phyloP scores from a whole-genome alignment of 2,888 invertebrate species.

The Cosmopolites sordidus region DNA sequence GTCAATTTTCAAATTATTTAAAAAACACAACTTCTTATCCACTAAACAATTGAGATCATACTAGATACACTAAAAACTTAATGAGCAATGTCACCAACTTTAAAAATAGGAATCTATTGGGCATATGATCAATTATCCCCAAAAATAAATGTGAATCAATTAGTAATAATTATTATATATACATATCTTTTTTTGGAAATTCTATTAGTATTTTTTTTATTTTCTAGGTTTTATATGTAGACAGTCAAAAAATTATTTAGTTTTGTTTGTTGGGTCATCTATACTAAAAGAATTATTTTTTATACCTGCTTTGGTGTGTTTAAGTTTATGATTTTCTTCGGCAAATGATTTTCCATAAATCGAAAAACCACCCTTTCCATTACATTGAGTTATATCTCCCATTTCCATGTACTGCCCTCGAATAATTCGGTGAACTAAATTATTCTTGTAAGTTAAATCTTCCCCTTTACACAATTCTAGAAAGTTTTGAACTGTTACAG shows the following conservation, averaged over 20 bases:
- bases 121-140: too few species aligned
- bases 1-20: not conserved
- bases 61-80: too few species aligned
- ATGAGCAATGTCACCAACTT: too few species aligned
- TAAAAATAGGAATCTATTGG: too few species aligned
- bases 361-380: slow-evolving; percentile 51
- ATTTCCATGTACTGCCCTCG: slow-evolving; percentile 51
- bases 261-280: too few species aligned
- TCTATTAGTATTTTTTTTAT: too few species aligned
- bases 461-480: slow-evolving; percentile 40
- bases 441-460: slow-evolving; percentile 40
- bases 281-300: too few species aligned
- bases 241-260: too few species aligned
- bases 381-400: slow-evolving; percentile 53
- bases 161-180: too few species aligned
- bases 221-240: too few species aligned
- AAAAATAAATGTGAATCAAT: too few species aligned
- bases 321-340: slow-evolving; percentile 49
- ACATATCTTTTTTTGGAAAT: too few species aligned
- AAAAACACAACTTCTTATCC: not conserved
- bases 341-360: slow-evolving; percentile 50
- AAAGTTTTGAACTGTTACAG: slow-evolving; percentile 47
- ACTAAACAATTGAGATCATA: not conserved
- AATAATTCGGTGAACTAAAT: slow-evolving; percentile 49
- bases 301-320: slow-evolving; percentile 49